These are phyloP conservation scores for Globodera rostochiensis DNA, from an alignment of 1,140 invertebrate species.

Conservation along the genomic window DNA sequence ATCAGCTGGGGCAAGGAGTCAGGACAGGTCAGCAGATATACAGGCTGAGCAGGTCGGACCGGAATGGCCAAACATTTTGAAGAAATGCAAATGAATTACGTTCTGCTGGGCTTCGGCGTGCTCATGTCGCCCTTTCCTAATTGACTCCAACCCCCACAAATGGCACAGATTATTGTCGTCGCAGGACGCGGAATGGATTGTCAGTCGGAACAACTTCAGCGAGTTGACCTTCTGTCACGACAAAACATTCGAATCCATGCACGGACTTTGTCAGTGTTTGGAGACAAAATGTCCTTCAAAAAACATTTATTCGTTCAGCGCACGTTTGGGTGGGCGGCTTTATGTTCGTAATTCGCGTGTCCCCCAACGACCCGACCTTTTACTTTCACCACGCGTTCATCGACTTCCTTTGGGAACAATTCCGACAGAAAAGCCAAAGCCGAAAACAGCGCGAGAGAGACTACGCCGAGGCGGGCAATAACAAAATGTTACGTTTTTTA, in stretches of 20 bases:
- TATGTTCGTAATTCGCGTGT: constrained; percentile 65
- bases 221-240: constrained; percentile 64
- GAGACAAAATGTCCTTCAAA: not conserved
- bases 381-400: constrained; percentile 67
- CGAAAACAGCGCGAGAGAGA: constrained; percentile 58
- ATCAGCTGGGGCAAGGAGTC: constrained; percentile 17
- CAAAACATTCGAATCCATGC: constrained; percentile 66
- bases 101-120: too few relatives aligned
- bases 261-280: constrained; percentile 41
- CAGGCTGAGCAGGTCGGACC: too few relatives aligned
- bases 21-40: constrained; percentile 3
- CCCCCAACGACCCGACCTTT: constrained; percentile 55
- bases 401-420: constrained; percentile 66
- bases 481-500: not conserved
- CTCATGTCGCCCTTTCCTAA: constrained; percentile 1
- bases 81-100: too few relatives aligned
- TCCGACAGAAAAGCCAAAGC: constrained; percentile 60
- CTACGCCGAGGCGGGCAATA: constrained; percentile 53
- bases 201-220: constrained; percentile 54
- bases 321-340: constrained; percentile 66
- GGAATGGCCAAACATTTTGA: too few relatives aligned
- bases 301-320: constrained; percentile 25
- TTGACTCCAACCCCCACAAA: constrained; percentile 56
- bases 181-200: constrained; percentile 61
- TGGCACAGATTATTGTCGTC: constrained; percentile 57